These are phyloP conservation scores for Chaetoderma sp. DNA, from an alignment of 2,888 invertebrate species.

Conservation along the genomic window DNA sequence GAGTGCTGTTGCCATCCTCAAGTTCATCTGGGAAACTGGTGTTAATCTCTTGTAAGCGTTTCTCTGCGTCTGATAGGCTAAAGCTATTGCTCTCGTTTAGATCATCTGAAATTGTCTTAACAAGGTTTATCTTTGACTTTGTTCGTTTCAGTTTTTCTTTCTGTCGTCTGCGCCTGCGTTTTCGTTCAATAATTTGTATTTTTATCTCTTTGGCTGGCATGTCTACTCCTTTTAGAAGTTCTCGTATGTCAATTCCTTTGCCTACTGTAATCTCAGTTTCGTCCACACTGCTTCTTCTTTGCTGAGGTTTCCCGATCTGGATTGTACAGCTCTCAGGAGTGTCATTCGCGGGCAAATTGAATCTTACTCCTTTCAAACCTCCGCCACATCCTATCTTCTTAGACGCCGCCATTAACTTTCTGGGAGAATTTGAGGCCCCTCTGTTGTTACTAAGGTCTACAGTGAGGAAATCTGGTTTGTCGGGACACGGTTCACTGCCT, in stretches of 20 bases:
- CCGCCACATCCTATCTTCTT: not conserved
- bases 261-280: not conserved
- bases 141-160: not conserved
- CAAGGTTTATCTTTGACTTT: not conserved
- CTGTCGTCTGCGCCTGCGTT: not conserved
- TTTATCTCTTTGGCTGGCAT: constrained; percentile 21
- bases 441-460: too few relatives aligned
- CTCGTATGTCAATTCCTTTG: not conserved
- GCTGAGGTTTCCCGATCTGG: not conserved
- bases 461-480: too few relatives aligned
- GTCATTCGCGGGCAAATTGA: not conserved
- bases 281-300: not conserved
- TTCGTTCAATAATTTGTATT: constrained; percentile 20
- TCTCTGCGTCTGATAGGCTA: not conserved
- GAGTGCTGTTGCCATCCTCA: not conserved
- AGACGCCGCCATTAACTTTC: not conserved
- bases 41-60: not conserved
- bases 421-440: too few relatives aligned
- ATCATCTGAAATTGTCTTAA: not conserved
- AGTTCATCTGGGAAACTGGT: too few relatives aligned
- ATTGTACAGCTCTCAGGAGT: not conserved
- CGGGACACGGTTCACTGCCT: too few relatives aligned
- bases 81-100: too few relatives aligned
- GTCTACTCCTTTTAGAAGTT: constrained; percentile 13
- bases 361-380: not conserved